Base-by-base conservation (phyloP, 1,140 invertebrate genomes). In the Acromyrmex heyeri region DNA sequence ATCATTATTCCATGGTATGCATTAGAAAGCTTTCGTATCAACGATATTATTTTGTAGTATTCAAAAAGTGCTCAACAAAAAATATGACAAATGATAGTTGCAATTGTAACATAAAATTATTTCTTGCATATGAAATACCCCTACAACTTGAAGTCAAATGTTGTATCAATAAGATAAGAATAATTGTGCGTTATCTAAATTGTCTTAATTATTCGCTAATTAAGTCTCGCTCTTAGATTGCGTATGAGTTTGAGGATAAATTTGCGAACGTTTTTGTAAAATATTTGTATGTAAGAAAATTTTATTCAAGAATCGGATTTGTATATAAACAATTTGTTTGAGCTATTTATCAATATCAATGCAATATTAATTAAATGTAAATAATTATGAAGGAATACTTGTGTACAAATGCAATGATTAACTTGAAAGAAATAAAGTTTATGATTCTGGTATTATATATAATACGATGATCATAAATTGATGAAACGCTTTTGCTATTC, bases 41-140 rank as follows among this genome's bases (percentile, higher is more conserved):
- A 83, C 14, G 30, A 61, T 61, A 61, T 83, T 61, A 83, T 83
- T 83, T 83, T 75, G 69, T 83, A 83, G 69, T 50, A 38, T 83
- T 73, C 27, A 50, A 57, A 83, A 83, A 50, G 38, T 75, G 79
- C 69, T 83, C 79, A 61, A 75, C n/a, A 50, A 83, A 72, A 18
- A 73, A 83, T 50, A 5, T 75, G 18, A 44, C 24, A 73, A 62
- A 61, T 73, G 53, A 59, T 59, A 75, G 44, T 83, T 75, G 14
- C 62, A 69, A 67, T 48, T 65, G 7, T 82, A 82, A 72, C 14
- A 27, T 44, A 48, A 79, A 21, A 67, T 21, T 14, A 34, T 48
- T 44, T 64, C 50, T 55, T n/a, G 21, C 65, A 34, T 38, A 57
- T 27, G 65, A 81, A 69, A 81, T 38, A 16, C 21, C 21, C 50